phyloP scores from a whole-genome alignment of 1,140 invertebrate species.

The Berghia stephanieae region DNA sequence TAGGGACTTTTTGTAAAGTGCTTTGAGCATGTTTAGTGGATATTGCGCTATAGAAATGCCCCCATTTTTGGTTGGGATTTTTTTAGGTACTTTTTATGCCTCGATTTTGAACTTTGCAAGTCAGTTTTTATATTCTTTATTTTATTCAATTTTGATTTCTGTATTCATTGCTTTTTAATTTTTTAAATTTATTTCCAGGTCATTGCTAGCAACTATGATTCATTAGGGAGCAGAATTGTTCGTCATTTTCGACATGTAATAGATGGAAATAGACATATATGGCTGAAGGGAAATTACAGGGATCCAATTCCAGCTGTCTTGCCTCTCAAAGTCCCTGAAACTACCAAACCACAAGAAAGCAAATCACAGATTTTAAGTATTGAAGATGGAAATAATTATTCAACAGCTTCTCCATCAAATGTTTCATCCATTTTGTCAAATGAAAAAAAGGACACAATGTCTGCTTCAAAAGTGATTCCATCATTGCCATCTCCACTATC shows the following conservation, averaged over 20 bases:
- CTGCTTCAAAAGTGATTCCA: not conserved
- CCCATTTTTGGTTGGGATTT: not conserved
- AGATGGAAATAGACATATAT: slow-evolving; percentile 52
- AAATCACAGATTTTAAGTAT: too few species aligned
- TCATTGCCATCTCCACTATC: too few species aligned
- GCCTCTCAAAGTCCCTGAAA: not conserved
- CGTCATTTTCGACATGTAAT: slow-evolving; percentile 62
- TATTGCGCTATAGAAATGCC: too few species aligned
- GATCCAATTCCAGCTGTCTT: slow-evolving; percentile 38
- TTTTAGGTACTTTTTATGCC: not conserved
- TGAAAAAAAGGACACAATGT: not conserved
- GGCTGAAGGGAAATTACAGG: slow-evolving; percentile 56
- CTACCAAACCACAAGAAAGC: not conserved
- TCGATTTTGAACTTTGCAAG: not conserved
- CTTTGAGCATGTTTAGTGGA: too few species aligned
- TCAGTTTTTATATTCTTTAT: not conserved
- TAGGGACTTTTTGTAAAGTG: too few species aligned
- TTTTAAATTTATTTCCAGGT: slow-evolving; percentile 51
- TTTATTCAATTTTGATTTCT: not conserved
- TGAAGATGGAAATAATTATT: too few species aligned
- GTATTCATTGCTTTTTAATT: not conserved
- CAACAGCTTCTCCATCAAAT: too few species aligned
- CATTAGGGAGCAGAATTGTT: slow-evolving; percentile 59
- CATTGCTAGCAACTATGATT: slow-evolving; percentile 61
- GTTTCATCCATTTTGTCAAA: too few species aligned